A percentile compares a stretch with the other conserved stretches of the same genome.
phyloP scores from a whole-genome alignment of 2,888 invertebrate genomes.

The Asteroscopus sphinx region DNA sequence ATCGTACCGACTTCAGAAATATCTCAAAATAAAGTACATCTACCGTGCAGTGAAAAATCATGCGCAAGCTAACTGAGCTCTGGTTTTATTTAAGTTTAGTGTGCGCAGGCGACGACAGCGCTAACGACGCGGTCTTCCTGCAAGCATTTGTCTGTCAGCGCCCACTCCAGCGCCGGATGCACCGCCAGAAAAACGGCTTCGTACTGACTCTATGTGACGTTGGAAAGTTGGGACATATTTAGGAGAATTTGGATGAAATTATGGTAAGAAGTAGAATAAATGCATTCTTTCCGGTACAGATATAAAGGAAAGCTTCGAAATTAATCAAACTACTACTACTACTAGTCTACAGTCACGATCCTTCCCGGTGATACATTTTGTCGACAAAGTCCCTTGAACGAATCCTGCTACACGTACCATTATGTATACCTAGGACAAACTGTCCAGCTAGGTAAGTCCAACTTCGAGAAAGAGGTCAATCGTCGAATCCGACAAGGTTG shows the following conservation, averaged over 20 bases:
- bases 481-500: too few relatives aligned
- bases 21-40: conserved; percentile 41
- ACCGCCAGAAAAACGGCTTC: conserved; percentile 66
- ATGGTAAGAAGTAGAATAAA: background rate
- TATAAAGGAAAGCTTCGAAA: too few relatives aligned
- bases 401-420: too few relatives aligned
- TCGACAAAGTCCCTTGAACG: too few relatives aligned
- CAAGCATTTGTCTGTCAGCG: conserved; percentile 84
- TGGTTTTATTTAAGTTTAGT: conserved; percentile 74
- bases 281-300: too few relatives aligned
- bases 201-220: conserved; percentile 50
- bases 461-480: too few relatives aligned
- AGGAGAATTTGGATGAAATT: background rate
- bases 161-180: conserved; percentile 82
- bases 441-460: too few relatives aligned
- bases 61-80: conserved; percentile 53
- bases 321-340: too few relatives aligned
- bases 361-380: too few relatives aligned
- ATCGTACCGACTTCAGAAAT: conserved; percentile 22
- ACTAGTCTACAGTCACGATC: too few relatives aligned
- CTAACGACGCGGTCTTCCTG: conserved; percentile 86
- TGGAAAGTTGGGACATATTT: conserved; percentile 40
- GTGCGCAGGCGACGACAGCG: conserved; percentile 80
- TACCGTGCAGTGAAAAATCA: conserved; percentile 66
- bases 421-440: too few relatives aligned